Conservation (phyloP, 2,113 vertebrate genomes). For the Nerophis lumbriciformis region DNA sequence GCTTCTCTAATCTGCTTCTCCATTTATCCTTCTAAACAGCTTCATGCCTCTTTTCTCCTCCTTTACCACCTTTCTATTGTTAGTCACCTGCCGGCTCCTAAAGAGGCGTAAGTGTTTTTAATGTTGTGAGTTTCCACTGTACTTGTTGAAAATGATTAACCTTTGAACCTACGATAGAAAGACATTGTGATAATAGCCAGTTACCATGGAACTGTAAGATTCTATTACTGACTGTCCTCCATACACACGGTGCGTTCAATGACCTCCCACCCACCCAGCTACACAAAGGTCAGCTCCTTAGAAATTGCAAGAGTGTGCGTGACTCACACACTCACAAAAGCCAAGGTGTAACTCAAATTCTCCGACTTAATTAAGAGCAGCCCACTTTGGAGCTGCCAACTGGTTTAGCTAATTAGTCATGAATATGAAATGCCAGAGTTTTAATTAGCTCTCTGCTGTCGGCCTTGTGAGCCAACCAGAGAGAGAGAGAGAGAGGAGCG, state of each 20-base stretch:
- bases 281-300: slow-evolving; percentile 18
- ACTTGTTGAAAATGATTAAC: neutral
- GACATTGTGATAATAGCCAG: slow-evolving; percentile 9
- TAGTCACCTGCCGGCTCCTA: slow-evolving; percentile 25
- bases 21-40: neutral
- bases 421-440: slow-evolving; percentile 63
- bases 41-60: slow-evolving; percentile 2
- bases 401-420: slow-evolving; percentile 62
- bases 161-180: neutral
- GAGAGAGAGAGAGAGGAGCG: slow-evolving; percentile 30
- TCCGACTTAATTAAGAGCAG: slow-evolving; percentile 56
- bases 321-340: slow-evolving; percentile 9
- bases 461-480: slow-evolving; percentile 15
- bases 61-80: slow-evolving; percentile 15
- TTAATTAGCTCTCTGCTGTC: slow-evolving; percentile 61
- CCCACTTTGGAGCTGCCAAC: slow-evolving; percentile 55
- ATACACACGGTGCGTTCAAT: slow-evolving; percentile 6
- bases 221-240: neutral
- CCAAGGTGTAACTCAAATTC: slow-evolving; percentile 49
- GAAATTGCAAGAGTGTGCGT: slow-evolving; percentile 28
- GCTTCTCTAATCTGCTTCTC: slow-evolving; percentile 10
- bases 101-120: too few species aligned
- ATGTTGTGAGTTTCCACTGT: neutral
- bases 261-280: slow-evolving; percentile 20
- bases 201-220: neutral